Conservation (phyloP, 2,113 vertebrate species). For the Calidris pygmaea region DNA sequence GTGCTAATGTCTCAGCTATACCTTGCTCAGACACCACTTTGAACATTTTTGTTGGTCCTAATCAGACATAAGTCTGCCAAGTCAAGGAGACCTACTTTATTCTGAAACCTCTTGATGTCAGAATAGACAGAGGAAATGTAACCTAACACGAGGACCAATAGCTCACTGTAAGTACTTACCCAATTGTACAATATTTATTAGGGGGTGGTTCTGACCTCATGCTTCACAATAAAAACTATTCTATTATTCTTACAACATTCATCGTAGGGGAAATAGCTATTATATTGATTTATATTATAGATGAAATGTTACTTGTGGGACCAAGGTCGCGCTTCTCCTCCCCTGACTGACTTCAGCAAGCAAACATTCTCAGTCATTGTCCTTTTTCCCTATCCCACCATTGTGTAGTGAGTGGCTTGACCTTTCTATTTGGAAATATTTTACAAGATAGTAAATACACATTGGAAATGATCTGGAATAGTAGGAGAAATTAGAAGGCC, state of each 20-base stretch:
- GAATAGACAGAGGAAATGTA: background rate
- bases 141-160: background rate
- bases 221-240: background rate
- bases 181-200: background rate
- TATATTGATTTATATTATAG: slow-evolving; percentile 14
- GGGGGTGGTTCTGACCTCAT: background rate
- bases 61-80: background rate
- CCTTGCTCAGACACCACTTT: background rate
- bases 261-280: background rate
- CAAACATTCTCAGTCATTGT: background rate
- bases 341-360: background rate
- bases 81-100: background rate
- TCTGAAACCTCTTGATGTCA: background rate
- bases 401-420: background rate
- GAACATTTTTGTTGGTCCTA: background rate
- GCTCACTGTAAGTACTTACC: background rate
- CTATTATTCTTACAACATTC: background rate
- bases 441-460: background rate
- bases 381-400: background rate
- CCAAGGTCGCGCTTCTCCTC: background rate
- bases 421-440: slow-evolving; percentile 6
- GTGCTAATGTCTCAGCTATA: background rate
- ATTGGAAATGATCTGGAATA: background rate
- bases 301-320: background rate
- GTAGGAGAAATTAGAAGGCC: background rate